Percentiles rank a stretch among this genome's conserved stretches.
phyloP scores from a whole-genome alignment of 2,888 invertebrate species.

The Laothoe populi region DNA sequence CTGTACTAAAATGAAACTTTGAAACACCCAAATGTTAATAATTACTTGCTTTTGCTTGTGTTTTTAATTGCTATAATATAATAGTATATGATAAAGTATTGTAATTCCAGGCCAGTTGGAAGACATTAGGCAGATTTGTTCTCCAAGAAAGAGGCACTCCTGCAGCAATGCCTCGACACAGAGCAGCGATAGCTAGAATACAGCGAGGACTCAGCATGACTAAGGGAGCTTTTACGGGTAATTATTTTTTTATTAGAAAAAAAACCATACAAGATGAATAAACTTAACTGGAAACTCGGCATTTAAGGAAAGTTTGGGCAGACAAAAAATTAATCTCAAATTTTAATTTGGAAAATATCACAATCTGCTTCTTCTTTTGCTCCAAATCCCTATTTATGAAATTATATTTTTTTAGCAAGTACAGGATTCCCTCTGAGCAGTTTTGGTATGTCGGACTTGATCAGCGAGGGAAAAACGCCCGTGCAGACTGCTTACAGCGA shows the following conservation, averaged over 20 bases:
- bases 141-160: conserved; percentile 86
- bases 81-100: background rate
- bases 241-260: too few species aligned
- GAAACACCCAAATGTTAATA: too few species aligned
- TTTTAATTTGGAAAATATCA: too few species aligned
- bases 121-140: conserved; percentile 93
- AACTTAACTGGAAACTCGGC: too few species aligned
- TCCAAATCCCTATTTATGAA: background rate
- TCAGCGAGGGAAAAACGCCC: conserved; percentile 58
- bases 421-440: conserved; percentile 63
- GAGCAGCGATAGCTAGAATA: conserved; percentile 84
- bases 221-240: conserved; percentile 85
- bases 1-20: too few species aligned
- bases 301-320: too few species aligned
- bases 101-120: conserved; percentile 89
- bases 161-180: conserved; percentile 86
- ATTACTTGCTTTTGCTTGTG: too few species aligned
- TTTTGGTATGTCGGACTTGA: conserved; percentile 48
- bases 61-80: background rate
- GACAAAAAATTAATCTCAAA: too few species aligned
- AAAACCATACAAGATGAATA: too few species aligned
- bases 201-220: conserved; percentile 90
- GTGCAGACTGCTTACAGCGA: conserved; percentile 72
- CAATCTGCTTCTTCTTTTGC: too few species aligned
- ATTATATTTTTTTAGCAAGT: conserved; percentile 50